Evolutionary conservation across 2,888 invertebrate genomes (phyloP), one percentile per base, ranked within the genome.

Genomic region (Cheiracanthium punctorium): DNA sequence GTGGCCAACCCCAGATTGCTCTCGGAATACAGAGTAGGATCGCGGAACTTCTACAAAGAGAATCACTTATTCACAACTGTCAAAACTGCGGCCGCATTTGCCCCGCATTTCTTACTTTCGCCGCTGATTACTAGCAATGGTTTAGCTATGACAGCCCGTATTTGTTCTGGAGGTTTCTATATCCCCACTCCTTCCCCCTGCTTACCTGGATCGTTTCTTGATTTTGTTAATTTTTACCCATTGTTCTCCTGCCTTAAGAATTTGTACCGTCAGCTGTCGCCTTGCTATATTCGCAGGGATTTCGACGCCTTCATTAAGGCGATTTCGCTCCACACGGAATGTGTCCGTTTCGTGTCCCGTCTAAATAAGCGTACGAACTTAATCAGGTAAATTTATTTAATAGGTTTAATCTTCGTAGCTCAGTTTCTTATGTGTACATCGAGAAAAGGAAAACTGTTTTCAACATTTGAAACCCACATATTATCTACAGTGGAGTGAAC

Each of bases 21-120:
- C 43, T 41, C 37, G 20, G 86, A 80, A 86, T 86, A 80, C 70
- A 58, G 79, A 86, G 58, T 80, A 69, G 76, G 70, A 41, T 52
- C 65, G 75, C 86, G 85, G 85, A 74, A 80, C 48, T 14, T 37
- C 58, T 58, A 75, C 86, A 86, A 86, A 86, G 80, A 43, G 70
- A 80, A 79, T 80, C 85, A 75, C 80, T 86, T 86, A 86, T 80
- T 80, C 72, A 80, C 80, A 80, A 76, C 80, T 86, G 86, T 86
- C 86, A 86, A 73, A 80, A 86, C 58, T 72, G 75, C 80, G 80
- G 77, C 84, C 72, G 33, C 77, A 84, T 84, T 77, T 84, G 77
- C 77, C 77, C 82, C 70, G 76, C 75, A 58, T 76, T 82, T 82
- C 71, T 76, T 70, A 71, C 82, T 76, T 82, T 76, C 64, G 28